These are phyloP conservation scores for Hemicentrotus pulcherrimus DNA, from an alignment of 35 echinoderm and acorn worm species.

Conservation along the genomic window DNA sequence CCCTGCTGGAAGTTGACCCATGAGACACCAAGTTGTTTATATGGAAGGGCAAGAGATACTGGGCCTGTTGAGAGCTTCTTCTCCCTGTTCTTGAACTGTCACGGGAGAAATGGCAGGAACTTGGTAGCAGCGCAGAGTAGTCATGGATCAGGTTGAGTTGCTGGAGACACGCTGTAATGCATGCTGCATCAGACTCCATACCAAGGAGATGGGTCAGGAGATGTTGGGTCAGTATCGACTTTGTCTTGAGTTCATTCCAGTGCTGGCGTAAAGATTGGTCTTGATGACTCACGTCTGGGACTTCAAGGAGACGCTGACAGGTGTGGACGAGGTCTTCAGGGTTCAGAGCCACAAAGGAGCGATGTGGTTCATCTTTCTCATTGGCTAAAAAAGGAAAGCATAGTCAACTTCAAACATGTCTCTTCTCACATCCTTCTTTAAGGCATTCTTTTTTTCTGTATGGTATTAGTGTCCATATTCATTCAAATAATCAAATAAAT, in stretches of 20 bases:
- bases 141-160: neutral
- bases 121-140: neutral
- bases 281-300: neutral
- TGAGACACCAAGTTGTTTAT: neutral
- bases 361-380: neutral
- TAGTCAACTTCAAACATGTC: neutral
- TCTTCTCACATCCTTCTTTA: neutral
- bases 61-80: neutral
- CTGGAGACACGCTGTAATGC: neutral
- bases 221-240: neutral
- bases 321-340: constrained; percentile 8
- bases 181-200: constrained; percentile 28
- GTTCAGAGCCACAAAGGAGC: constrained; percentile 39
- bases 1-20: neutral
- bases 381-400: neutral
- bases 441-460: neutral
- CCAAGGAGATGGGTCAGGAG: neutral
- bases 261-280: neutral
- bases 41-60: neutral
- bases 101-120: neutral
- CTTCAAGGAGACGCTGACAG: neutral
- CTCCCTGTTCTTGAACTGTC: neutral
- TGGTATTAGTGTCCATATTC: neutral
- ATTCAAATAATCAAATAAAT: neutral
- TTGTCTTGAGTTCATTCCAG: neutral